Conservation (phyloP, 37 sponge, comb jelly and placozoan species). For the Theonella swinhoei region DNA sequence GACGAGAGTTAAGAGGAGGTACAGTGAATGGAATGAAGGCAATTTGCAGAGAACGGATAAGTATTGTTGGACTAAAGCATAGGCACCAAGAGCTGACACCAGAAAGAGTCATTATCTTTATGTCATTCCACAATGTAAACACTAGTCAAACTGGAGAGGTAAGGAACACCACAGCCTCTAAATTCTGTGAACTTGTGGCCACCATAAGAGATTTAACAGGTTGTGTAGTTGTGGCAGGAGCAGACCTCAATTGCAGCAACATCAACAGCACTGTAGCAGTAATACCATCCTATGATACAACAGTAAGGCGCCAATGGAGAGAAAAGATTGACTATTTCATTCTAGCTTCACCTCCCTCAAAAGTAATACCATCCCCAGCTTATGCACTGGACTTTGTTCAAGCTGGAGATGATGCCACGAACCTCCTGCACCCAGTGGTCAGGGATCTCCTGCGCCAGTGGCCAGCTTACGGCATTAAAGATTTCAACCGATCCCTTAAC, state of each 20-base stretch:
- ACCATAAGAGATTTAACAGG: background rate
- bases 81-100: background rate
- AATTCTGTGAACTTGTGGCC: background rate
- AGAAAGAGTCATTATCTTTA: background rate
- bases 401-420: background rate
- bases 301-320: background rate
- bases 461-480: background rate
- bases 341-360: background rate
- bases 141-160: background rate
- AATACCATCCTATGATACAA: background rate
- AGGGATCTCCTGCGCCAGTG: background rate
- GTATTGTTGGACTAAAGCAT: background rate
- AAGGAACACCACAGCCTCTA: background rate
- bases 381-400: background rate
- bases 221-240: background rate
- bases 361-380: background rate
- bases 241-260: background rate
- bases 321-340: constrained; percentile 5
- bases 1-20: background rate
- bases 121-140: constrained; percentile 11
- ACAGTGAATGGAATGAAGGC: background rate
- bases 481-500: background rate
- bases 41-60: background rate
- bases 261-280: background rate
- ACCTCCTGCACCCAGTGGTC: background rate